Conservation (phyloP, 92 coral and sea anemone genomes). For the Chrysogorgia sp. region DNA sequence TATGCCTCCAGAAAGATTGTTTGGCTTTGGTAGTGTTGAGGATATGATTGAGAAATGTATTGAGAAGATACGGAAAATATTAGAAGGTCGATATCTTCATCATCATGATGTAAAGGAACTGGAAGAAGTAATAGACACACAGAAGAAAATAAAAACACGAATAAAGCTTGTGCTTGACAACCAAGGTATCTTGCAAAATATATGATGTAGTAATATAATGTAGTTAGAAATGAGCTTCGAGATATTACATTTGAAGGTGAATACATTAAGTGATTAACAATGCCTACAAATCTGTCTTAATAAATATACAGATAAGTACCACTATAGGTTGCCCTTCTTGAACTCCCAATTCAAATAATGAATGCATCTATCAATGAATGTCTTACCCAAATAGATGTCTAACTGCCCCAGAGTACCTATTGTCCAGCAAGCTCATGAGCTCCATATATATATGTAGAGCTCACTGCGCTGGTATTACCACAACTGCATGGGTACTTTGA, state of each 20-base stretch:
- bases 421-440: no score
- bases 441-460: no score
- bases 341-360: no score
- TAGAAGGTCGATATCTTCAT: neutral
- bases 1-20: constrained; percentile 4
- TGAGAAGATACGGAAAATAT: neutral
- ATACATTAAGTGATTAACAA: neutral
- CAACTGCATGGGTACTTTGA: constrained; percentile 20
- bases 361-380: neutral
- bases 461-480: neutral
- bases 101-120: constrained; percentile 18
- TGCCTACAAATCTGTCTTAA: no score
- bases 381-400: neutral
- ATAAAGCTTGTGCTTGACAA: constrained; percentile 18
- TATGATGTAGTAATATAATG: no score
- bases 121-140: constrained; percentile 10
- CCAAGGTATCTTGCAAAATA: no score
- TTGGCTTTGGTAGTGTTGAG: constrained; percentile 16
- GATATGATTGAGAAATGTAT: constrained; percentile 19
- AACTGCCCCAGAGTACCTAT: no score
- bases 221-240: no score
- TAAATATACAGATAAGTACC: no score
- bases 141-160: constrained; percentile 8
- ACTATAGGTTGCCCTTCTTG: no score
- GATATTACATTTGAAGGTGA: no score